Evolutionary conservation across 1,140 invertebrate genomes (phyloP).

Genomic region (Potamilus streckersoni): DNA sequence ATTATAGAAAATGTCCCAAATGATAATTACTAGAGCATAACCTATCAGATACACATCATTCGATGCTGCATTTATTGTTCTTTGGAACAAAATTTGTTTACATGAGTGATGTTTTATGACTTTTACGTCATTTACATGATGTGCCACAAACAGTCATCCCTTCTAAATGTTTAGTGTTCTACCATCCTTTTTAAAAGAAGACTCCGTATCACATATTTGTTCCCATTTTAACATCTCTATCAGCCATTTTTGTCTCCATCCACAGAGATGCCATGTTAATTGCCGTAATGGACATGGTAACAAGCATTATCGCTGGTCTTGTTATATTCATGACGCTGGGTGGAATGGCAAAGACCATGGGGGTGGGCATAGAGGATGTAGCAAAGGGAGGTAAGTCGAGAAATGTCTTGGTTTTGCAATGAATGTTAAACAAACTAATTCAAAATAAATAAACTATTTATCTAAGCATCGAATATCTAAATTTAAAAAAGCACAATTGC

Average conservation of each 20-base stretch:
- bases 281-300: conserved; percentile 93
- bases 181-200: too few relatives aligned
- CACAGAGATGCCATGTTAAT: conserved; percentile 92
- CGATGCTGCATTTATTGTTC: too few relatives aligned
- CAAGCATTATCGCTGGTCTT: conserved; percentile 97
- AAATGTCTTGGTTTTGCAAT: background rate
- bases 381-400: conserved; percentile 1
- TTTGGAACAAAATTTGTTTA: too few relatives aligned
- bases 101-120: too few relatives aligned
- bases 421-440: background rate
- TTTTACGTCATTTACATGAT: too few relatives aligned
- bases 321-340: conserved; percentile 98
- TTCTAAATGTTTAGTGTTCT: too few relatives aligned
- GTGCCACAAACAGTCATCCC: too few relatives aligned
- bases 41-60: too few relatives aligned
- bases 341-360: conserved; percentile 84
- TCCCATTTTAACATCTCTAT: conserved; percentile 39
- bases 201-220: too few relatives aligned
- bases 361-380: background rate
- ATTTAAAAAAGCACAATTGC: conserved; percentile 1
- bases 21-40: too few relatives aligned
- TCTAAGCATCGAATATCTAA: conserved; percentile 5
- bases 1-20: too few relatives aligned
- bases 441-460: conserved; percentile 7
- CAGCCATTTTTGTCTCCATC: too few relatives aligned